These are phyloP conservation scores for Sciurus niger DNA, from an alignment of 2,113 vertebrate genomes.

Conservation along the genomic window DNA sequence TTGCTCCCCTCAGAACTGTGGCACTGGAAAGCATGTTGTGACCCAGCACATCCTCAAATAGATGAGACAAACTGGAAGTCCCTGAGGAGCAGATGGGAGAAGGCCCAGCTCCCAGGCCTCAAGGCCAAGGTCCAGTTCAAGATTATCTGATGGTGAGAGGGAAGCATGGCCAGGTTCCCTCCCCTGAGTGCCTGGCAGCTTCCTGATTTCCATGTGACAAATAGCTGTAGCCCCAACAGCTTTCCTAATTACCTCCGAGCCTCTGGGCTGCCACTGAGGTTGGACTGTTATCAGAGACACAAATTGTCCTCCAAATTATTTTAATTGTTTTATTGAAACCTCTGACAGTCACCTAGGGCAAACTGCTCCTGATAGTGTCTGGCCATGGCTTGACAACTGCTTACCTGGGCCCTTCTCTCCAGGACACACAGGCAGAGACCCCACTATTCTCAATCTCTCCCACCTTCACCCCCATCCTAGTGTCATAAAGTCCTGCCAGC, in stretches of 20 bases:
- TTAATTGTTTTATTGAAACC: constrained; percentile 46
- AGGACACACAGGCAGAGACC: neutral
- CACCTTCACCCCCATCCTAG: neutral
- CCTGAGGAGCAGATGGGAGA: too few species aligned
- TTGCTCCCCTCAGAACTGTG: neutral
- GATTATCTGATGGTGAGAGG: neutral
- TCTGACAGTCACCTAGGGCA: neutral
- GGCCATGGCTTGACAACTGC: neutral
- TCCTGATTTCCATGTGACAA: neutral
- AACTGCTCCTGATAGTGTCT: neutral
- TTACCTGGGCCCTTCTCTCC: neutral
- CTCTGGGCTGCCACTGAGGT: constrained; percentile 50
- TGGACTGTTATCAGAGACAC: neutral
- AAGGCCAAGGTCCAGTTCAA: neutral
- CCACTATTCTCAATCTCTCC: neutral
- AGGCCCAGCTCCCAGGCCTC: neutral
- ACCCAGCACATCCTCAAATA: neutral
- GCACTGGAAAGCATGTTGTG: neutral
- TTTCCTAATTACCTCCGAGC: constrained; percentile 58
- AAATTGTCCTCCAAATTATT: constrained; percentile 25
- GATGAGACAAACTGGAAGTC: neutral
- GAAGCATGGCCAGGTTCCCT: too few species aligned
- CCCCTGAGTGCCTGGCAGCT: neutral
- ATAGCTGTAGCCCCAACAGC: neutral
- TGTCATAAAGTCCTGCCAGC: neutral